Conservation (phyloP, 2,888 invertebrate species). For the Scaeva pyrastri region DNA sequence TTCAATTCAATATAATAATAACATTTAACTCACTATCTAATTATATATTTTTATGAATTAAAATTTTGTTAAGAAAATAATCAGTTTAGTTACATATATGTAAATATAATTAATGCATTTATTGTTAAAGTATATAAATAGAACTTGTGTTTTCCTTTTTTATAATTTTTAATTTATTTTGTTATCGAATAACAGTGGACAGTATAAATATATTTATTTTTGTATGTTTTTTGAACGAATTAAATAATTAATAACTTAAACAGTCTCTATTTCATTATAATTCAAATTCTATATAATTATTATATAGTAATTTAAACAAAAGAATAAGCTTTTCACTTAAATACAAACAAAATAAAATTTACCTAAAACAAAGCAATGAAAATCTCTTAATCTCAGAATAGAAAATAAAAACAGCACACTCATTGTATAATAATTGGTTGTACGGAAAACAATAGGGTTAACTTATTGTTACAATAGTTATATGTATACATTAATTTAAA, state of each 20-base stretch:
- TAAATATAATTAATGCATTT: slow-evolving; percentile 38
- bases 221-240: slow-evolving; percentile 42
- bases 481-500: slow-evolving; percentile 42
- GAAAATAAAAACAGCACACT: slow-evolving; percentile 28
- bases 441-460: background rate
- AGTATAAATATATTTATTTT: slow-evolving; percentile 19
- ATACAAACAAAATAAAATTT: slow-evolving; percentile 30
- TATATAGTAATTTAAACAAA: slow-evolving; percentile 28
- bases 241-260: slow-evolving; percentile 58
- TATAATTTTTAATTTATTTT: slow-evolving; percentile 32
- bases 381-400: background rate
- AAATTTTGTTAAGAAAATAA: slow-evolving; percentile 68
- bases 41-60: slow-evolving; percentile 59
- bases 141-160: slow-evolving; percentile 39
- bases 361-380: background rate
- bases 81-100: slow-evolving; percentile 32
- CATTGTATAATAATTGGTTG: background rate
- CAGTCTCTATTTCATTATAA: slow-evolving; percentile 65
- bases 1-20: slow-evolving; percentile 63
- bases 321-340: slow-evolving; percentile 16
- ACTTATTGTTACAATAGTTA: background rate
- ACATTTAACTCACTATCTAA: slow-evolving; percentile 75
- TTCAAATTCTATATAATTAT: slow-evolving; percentile 25
- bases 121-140: slow-evolving; percentile 64
- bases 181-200: slow-evolving; percentile 66